Base-by-base conservation (phyloP, 1,140 invertebrate species). In the Lepidotrigona ventralis region DNA sequence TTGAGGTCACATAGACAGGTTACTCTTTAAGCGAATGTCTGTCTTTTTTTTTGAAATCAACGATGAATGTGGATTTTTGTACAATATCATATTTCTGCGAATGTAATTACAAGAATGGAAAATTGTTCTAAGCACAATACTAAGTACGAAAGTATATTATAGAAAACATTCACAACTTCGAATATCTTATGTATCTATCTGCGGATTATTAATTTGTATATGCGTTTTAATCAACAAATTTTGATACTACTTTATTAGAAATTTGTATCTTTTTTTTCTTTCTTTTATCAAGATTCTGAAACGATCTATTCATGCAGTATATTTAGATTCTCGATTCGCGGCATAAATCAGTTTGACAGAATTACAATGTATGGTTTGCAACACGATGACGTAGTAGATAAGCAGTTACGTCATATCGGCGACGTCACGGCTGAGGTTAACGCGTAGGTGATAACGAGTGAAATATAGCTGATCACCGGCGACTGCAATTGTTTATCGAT, bases 401-500 rank as follows among this genome's bases (percentile, higher is more conserved):
- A 19, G 1, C 0, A 29, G 19, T 76, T 29, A 11, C 72, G 72
- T 81, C 72, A 81, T 53, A 14, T 5, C 21, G 2, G 1, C 72
- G 53, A 81, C 79, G 79, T 81, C 71, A 81, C 51, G 5, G n/a
- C 5, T 23, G 29, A 33, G 33, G 21, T 23, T 78, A 33, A 39
- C 19, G 9, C 39, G 14, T 51, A 15, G 6, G n/a, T 23, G 81
- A 83, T 83, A 83, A 78, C 54, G 60, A 17, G 72, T 39, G 72
- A 70, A 78, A 60, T 26, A 78, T 39, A 78, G 33, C 21, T 26
- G 54, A 19, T 46, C 64, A 39, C 53, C 11, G 15, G 33, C 33
- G 71, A n/a, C n/a, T 33, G 46, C 54, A 60, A 77, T 70, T 77
- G 66, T 66, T 82, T 70, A 82, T 77, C 81, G 81, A 82, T 82